Conservation (phyloP, 1,140 invertebrate genomes). For the Heliconius hewitsoni region DNA sequence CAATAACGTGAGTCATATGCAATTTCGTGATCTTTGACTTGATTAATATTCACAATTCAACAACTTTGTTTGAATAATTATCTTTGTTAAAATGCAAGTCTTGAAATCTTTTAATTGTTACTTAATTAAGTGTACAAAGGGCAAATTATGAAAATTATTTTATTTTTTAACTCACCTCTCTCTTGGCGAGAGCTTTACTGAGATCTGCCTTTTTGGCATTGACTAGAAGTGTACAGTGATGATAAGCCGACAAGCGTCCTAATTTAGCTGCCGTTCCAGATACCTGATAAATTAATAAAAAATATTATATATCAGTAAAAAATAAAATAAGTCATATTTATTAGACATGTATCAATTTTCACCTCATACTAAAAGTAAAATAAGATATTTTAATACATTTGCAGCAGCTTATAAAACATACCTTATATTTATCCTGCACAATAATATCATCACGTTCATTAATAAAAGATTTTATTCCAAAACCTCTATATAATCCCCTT, state of each 20-base stretch:
- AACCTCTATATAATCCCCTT: slow-evolving; percentile 89
- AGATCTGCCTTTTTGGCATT: slow-evolving; percentile 90
- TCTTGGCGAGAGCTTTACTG: slow-evolving; percentile 84
- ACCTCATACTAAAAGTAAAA: not conserved
- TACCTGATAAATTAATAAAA: slow-evolving; percentile 82
- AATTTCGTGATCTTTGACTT: slow-evolving; percentile 19
- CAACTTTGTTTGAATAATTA: not conserved
- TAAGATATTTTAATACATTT: not conserved
- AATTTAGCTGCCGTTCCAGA: slow-evolving; percentile 96
- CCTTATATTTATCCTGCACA: slow-evolving; percentile 90
- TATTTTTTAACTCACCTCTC: slow-evolving; percentile 82
- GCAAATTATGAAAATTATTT: not conserved
- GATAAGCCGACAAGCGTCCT: slow-evolving; percentile 92
- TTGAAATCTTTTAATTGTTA: not conserved
- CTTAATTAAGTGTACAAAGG: not conserved
- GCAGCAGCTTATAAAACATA: slow-evolving; percentile 74
- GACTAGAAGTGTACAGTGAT: slow-evolving; percentile 96
- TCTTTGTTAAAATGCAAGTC: not conserved
- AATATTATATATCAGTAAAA: slow-evolving; percentile 28
- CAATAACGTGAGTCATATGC: slow-evolving; percentile 23
- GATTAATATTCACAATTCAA: slow-evolving; percentile 20
- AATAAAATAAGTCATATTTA: not conserved
- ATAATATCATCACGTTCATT: slow-evolving; percentile 92
- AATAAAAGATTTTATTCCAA: slow-evolving; percentile 88
- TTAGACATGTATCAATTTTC: not conserved